Conservation (phyloP, 2,888 invertebrate species). For the Ectropis crepuscularia region DNA sequence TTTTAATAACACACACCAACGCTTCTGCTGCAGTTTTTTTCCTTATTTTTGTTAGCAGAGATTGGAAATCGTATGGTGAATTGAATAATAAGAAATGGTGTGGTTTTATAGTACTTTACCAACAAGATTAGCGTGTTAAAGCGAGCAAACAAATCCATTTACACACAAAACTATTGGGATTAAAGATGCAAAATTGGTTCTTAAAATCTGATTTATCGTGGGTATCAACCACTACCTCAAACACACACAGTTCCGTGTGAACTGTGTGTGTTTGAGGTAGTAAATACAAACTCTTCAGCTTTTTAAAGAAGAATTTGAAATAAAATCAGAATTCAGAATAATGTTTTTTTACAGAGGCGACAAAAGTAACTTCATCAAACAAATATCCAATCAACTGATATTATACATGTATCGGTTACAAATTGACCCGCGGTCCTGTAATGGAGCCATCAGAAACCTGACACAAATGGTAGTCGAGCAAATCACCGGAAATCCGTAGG, state of each 20-base stretch:
- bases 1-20: conserved; percentile 36
- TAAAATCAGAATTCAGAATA: no score
- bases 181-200: no score
- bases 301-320: no score
- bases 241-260: no score
- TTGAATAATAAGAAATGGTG: not conserved
- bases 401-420: conserved; percentile 6
- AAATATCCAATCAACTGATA: conserved; percentile 6
- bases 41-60: conserved; percentile 20
- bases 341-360: not conserved
- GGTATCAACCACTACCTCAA: no score
- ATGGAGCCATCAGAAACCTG: conserved; percentile 11
- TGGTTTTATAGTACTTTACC: no score
- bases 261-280: no score
- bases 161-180: not conserved
- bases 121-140: not conserved
- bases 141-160: not conserved
- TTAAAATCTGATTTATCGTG: no score
- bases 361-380: not conserved
- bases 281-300: no score
- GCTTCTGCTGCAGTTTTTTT: conserved; percentile 18
- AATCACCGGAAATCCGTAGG: conserved; percentile 26
- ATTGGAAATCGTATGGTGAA: conserved; percentile 17
- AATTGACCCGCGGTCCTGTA: conserved; percentile 14
- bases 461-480: conserved; percentile 20